Percentiles rank a stretch among this genome's conserved stretches.
Conservation (phyloP, 1,140 invertebrate genomes). For the Eupeodes corollae region DNA sequence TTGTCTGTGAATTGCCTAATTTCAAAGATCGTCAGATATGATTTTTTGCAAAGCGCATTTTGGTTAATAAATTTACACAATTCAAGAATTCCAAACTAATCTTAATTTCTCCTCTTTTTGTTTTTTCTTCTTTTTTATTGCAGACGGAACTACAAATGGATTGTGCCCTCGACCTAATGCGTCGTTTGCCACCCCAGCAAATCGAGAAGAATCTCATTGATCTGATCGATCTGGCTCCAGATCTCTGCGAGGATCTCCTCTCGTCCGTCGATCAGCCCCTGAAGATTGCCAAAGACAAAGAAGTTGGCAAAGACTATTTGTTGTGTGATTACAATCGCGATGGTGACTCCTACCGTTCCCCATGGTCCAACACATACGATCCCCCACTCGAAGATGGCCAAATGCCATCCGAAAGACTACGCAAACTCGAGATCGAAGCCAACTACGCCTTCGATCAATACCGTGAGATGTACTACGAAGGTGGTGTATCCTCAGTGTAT, state of each 20-base stretch:
- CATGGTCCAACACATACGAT: constrained; percentile 98
- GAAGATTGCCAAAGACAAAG: constrained; percentile 93
- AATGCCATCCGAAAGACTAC: constrained; percentile 90
- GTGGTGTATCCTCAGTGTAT: constrained; percentile 97
- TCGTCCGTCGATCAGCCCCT: constrained; percentile 97
- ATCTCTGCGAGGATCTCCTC: constrained; percentile 90
- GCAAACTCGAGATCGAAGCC: constrained; percentile 94
- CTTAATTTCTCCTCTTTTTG: too few species aligned
- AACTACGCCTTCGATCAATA: constrained; percentile 98
- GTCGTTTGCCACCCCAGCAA: constrained; percentile 94
- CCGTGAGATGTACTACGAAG: constrained; percentile 99
- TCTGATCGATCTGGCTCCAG: constrained; percentile 91
- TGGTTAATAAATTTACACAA: too few species aligned
- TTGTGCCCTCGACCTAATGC: constrained; percentile 96
- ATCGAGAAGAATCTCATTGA: constrained; percentile 98
- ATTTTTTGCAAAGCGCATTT: too few species aligned
- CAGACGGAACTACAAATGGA: constrained; percentile 97
- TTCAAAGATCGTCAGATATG: too few species aligned
- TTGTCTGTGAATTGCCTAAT: too few species aligned
- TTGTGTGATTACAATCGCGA: constrained; percentile 99
- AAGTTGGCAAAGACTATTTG: constrained; percentile 91
- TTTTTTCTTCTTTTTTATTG: constrained; percentile 24
- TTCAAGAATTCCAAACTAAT: too few species aligned
- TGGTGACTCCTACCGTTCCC: constrained; percentile 97
- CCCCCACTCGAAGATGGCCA: constrained; percentile 96